Percentiles rank a stretch among this genome's conserved stretches.
Conservation (phyloP, 2,797 vertebrate genomes). For the Spinus olivaceus region DNA sequence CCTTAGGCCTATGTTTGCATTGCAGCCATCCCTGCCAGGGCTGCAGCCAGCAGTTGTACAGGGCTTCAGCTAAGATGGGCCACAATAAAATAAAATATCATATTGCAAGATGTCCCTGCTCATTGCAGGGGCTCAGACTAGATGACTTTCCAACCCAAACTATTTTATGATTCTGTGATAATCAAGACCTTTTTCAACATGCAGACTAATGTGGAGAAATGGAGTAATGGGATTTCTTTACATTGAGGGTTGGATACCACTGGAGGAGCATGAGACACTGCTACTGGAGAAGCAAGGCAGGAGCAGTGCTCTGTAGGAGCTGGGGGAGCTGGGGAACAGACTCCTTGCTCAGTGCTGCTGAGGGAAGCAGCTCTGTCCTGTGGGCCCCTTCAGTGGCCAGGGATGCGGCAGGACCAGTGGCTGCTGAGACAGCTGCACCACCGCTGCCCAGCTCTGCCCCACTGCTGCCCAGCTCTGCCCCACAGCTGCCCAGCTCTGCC, state of each 20-base stretch:
- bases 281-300: neutral
- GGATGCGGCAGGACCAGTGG: neutral
- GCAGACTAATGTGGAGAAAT: neutral
- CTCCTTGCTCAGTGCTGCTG: neutral
- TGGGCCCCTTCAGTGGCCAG: neutral
- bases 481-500: accelerated
- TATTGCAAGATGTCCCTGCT: neutral
- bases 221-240: neutral
- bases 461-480: accelerated
- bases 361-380: neutral
- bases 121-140: neutral
- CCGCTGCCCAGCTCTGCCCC: neutral
- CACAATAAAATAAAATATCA: neutral
- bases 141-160: neutral
- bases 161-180: neutral
- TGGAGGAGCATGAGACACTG: neutral
- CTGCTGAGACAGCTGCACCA: neutral
- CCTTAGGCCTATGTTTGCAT: neutral
- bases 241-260: neutral
- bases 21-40: neutral
- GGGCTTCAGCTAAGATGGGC: neutral
- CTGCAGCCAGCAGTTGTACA: neutral
- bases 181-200: neutral
- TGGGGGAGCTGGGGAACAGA: neutral
- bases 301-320: neutral